phyloP scores from a whole-genome alignment of 2,113 vertebrate genomes.

The Mola mola region DNA sequence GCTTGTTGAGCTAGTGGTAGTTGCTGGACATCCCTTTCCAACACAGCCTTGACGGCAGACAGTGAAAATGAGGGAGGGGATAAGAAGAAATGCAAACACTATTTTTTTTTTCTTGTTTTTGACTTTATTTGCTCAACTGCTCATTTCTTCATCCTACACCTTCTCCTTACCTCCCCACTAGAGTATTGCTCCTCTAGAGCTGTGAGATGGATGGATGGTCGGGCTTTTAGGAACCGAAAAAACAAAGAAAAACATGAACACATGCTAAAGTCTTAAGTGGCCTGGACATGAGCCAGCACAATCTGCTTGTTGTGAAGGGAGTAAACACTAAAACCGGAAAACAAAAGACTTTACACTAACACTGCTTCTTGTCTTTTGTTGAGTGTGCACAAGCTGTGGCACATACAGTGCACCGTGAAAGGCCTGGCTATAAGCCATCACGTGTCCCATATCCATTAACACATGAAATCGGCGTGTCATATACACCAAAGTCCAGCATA shows the following conservation, averaged over 20 bases:
- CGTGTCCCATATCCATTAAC: constrained; percentile 41
- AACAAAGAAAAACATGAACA: background rate
- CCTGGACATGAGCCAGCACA: constrained; percentile 69
- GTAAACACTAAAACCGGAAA: constrained; percentile 50
- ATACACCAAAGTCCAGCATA: constrained; percentile 40
- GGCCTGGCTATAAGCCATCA: constrained; percentile 29
- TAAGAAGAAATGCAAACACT: background rate
- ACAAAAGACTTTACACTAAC: constrained; percentile 45
- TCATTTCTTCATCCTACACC: background rate
- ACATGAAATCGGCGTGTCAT: constrained; percentile 41
- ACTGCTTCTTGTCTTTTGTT: constrained; percentile 1
- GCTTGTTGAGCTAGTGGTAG: constrained; percentile 7
- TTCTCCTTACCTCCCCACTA: background rate
- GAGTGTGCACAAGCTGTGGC: constrained; percentile 14
- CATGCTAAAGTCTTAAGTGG: constrained; percentile 17
- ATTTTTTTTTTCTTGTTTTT: constrained; percentile 23
- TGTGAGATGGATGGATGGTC: no score
- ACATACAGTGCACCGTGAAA: constrained; percentile 9
- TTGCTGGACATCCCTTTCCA: background rate
- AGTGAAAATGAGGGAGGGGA: constrained; percentile 5
- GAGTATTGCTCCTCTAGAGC: constrained; percentile 1
- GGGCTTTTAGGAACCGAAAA: background rate
- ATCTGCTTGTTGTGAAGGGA: constrained; percentile 63
- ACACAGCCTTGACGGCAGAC: constrained; percentile 6
- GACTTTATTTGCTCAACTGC: constrained; percentile 8